Base-by-base conservation (phyloP, 2,888 invertebrate genomes). In the Acanthosepion esculentum region DNA sequence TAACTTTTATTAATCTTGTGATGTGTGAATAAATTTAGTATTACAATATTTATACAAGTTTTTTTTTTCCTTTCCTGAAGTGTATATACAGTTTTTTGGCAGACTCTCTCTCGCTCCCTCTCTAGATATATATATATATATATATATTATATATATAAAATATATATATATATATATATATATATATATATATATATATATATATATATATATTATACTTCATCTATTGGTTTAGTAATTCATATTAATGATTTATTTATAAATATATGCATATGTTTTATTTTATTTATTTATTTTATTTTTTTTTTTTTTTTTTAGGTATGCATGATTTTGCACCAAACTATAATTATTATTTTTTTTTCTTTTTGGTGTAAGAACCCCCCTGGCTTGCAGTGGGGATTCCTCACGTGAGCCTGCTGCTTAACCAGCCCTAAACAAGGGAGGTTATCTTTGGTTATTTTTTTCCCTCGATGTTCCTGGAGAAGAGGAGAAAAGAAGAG, bases 381-480 rank as follows among this genome's bases (percentile, higher is more conserved):
- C n/a, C 78, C 78, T 78, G 78, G n/a, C 78, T 78, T 78, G n/a
- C 78, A 78, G 33, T 78, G 78, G 78, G 78, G 33, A 78, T 78
- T 78, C n/a, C n/a, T 78, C n/a, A 78, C 78, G n/a, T 78, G 78
- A 33, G 78, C 78, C 78, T 78, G 78, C 78, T 78, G n/a, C n/a
- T 78, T 78, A 78, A 78, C 78, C n/a, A 78, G 33, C 78, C 78
- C 78, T 78, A 78, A 78, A 78, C 78, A 78, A 78, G 78, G n/a
- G 33, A 78, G 78, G n/a, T 78, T n/a, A n/a, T 78, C 78, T 15
- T 78, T 78, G 78, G 10, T 78, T 78, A 10, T 78, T 78, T 78
- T 78, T 78, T n/a, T 78, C 33, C 23, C 78, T 78, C 78, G 33
- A 78, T 78, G 33, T 78, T 78, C 78, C 78, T 78, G n/a, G n/a